Evolutionary conservation across 2,113 vertebrate species (phyloP).

Genomic region (Arenaria interpres): DNA sequence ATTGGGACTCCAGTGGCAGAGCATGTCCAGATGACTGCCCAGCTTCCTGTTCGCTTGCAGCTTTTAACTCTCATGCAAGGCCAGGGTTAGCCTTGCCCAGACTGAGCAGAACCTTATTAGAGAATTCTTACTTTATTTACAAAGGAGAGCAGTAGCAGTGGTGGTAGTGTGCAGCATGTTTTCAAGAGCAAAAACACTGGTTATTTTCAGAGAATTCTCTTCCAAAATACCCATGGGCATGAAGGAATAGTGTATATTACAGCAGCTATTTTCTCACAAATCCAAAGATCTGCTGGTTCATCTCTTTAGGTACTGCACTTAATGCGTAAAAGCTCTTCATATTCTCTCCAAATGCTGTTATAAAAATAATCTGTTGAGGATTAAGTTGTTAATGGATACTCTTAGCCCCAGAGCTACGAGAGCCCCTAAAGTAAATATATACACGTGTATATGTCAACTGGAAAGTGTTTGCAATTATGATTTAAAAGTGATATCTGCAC

Average conservation of each 20-base stretch:
- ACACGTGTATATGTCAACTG: neutral
- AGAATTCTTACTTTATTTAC: neutral
- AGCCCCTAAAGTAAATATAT: neutral
- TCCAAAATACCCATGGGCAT: neutral
- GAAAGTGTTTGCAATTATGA: neutral
- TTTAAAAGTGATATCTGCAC: neutral
- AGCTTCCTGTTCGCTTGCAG: neutral
- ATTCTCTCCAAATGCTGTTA: constrained; percentile 7
- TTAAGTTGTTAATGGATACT: neutral
- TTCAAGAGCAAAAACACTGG: neutral
- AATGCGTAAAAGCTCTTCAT: constrained; percentile 18
- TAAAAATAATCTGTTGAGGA: constrained; percentile 35
- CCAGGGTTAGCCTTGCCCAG: neutral
- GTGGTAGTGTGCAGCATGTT: neutral
- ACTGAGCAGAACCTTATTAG: neutral
- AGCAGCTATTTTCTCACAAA: neutral
- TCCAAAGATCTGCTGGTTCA: neutral
- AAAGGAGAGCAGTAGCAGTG: neutral
- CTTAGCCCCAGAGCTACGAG: neutral
- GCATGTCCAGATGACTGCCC: neutral
- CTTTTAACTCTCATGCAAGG: neutral
- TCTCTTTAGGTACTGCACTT: neutral
- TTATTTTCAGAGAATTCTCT: neutral
- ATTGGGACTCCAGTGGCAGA: neutral
- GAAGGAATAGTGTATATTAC: neutral